A percentile compares a stretch with the other conserved stretches of the same genome.
These are phyloP conservation scores for Cinclus mexicanus DNA, from an alignment of 2,113 vertebrate genomes.

Conservation along the genomic window DNA sequence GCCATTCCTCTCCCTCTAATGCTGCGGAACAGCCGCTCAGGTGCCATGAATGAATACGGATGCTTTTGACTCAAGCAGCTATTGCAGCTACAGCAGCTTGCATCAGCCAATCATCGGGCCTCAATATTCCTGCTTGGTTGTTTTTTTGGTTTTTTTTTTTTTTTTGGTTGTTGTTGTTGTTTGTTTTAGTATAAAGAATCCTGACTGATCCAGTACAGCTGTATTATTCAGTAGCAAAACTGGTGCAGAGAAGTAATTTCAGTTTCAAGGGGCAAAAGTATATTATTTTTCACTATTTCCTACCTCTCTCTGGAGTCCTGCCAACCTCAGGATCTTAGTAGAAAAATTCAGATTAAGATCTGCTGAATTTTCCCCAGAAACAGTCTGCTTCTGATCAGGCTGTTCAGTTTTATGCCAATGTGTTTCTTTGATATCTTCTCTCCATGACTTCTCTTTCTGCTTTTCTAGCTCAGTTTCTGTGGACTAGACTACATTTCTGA, in stretches of 20 bases:
- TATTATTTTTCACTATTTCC: neutral
- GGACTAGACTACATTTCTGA: neutral
- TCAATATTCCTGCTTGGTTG: neutral
- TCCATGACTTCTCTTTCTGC: neutral
- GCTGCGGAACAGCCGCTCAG: neutral
- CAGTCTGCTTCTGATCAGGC: neutral
- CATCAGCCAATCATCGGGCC: neutral
- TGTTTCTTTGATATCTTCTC: neutral
- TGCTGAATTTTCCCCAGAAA: neutral
- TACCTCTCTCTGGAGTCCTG: neutral
- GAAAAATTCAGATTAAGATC: neutral
- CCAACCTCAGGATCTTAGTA: neutral
- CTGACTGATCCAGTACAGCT: neutral
- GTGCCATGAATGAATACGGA: neutral
- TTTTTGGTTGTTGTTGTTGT: neutral
- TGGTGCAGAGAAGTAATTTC: neutral
- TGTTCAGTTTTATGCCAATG: neutral
- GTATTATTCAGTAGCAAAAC: neutral
- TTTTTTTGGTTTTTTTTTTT: too few species aligned
- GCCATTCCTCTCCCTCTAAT: neutral
- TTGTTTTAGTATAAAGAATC: neutral
- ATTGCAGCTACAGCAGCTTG: neutral
- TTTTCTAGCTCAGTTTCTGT: neutral
- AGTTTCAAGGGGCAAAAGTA: neutral
- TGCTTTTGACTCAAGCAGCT: neutral